Evolutionary conservation across 2,113 vertebrate species (phyloP).

Genomic region (Poeciliopsis prolifica): DNA sequence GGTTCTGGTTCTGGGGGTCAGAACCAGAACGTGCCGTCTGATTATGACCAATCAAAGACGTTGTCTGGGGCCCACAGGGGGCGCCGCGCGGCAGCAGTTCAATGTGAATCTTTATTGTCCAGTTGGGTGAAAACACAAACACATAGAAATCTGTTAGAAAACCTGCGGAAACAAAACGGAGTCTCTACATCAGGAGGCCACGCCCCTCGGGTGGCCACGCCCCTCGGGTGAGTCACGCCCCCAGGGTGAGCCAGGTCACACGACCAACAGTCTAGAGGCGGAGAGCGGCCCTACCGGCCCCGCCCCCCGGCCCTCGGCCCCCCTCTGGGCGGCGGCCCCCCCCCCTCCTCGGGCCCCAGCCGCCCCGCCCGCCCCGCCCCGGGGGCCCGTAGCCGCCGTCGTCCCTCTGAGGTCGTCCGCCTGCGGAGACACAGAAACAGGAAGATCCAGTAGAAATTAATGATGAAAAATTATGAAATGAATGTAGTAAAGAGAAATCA

Average conservation of each 20-base stretch:
- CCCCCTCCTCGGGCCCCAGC: constrained; percentile 88
- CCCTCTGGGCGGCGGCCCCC: constrained; percentile 79
- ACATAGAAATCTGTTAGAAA: constrained; percentile 75
- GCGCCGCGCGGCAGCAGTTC: constrained; percentile 3
- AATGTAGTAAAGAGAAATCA: neutral
- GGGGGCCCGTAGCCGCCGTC: constrained; percentile 83
- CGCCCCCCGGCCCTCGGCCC: constrained; percentile 63
- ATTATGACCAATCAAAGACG: too few relatives aligned
- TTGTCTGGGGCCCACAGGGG: neutral
- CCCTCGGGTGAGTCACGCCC: too few relatives aligned
- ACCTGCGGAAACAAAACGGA: constrained; percentile 44
- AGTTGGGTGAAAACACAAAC: constrained; percentile 65
- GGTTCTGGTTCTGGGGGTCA: too few relatives aligned
- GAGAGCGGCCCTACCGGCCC: constrained; percentile 79
- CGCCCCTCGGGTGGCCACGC: too few relatives aligned
- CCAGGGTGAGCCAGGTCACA: neutral
- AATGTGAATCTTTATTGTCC: constrained; percentile 71
- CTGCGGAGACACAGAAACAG: constrained; percentile 39
- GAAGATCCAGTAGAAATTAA: too few relatives aligned
- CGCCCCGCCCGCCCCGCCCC: constrained; percentile 83
- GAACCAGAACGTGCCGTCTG: too few relatives aligned
- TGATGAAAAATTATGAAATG: too few relatives aligned
- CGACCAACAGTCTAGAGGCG: neutral
- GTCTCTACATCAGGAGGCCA: constrained; percentile 44
- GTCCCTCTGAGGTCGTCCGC: constrained; percentile 84